Conservation (phyloP, 92 coral and sea anemone genomes). For the Blastomussa wellsi region DNA sequence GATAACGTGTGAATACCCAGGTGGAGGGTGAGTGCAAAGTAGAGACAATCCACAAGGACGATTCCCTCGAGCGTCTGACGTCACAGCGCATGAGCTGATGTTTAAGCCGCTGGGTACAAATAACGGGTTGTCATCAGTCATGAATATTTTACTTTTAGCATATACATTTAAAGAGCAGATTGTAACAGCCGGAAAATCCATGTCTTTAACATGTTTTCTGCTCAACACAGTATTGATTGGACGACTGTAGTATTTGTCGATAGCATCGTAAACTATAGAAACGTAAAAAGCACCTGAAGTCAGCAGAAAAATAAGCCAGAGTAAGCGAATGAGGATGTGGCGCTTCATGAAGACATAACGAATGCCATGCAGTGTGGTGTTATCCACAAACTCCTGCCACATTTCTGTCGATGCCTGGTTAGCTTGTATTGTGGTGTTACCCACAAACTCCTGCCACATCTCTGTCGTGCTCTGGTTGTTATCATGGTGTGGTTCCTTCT, state of each 20-base stretch:
- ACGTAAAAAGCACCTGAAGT: conserved; percentile 37
- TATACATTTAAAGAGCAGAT: conserved; percentile 44
- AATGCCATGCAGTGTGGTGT: conserved; percentile 57
- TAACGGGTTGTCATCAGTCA: conserved; percentile 39
- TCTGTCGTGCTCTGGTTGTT: not conserved
- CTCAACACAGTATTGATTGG: conserved; percentile 42
- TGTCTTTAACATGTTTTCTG: conserved; percentile 10
- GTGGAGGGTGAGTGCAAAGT: conserved; percentile 34
- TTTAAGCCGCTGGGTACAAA: conserved; percentile 43
- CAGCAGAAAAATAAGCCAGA: conserved; percentile 43
- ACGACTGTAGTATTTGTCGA: conserved; percentile 27
- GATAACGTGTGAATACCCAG: not conserved
- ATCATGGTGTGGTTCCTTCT: not conserved
- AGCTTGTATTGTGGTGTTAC: conserved; percentile 52
- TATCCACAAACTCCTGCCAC: conserved; percentile 42
- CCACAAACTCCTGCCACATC: conserved; percentile 43
- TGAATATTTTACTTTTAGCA: conserved; percentile 28
- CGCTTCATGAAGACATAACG: conserved; percentile 52
- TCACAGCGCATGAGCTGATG: conserved; percentile 43
- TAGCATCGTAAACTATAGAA: conserved; percentile 32
- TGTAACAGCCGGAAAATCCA: conserved; percentile 61
- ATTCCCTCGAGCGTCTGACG: conserved; percentile 36
- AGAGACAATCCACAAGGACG: conserved; percentile 51
- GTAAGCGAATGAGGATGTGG: conserved; percentile 29
- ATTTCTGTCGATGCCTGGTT: not conserved